Conservation (phyloP, 2,888 invertebrate genomes). For the Calliscelio sp. region DNA sequence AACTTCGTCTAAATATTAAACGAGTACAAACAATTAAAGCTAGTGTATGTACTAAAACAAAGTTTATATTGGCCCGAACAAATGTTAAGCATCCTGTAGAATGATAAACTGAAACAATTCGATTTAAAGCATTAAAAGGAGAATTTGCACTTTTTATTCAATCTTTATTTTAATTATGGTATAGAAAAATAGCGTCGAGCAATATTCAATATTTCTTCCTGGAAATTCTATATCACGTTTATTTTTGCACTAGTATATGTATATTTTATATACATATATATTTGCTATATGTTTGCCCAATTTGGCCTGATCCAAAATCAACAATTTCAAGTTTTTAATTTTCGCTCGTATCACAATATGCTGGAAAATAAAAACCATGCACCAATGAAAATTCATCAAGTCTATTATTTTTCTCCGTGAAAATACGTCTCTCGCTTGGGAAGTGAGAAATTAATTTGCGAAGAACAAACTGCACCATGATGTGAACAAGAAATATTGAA, state of each 20-base stretch:
- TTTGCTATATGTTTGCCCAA: constrained; percentile 38
- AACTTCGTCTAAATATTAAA: constrained; percentile 44
- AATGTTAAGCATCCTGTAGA: neutral
- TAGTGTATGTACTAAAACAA: neutral
- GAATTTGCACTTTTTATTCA: too few relatives aligned
- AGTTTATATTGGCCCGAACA: constrained; percentile 5
- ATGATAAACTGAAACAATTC: constrained; percentile 1
- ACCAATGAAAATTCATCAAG: constrained; percentile 38
- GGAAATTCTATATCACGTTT: neutral
- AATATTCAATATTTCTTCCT: constrained; percentile 31
- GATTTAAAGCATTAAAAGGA: neutral
- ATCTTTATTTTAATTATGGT: constrained; percentile 29
- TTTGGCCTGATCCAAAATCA: constrained; percentile 50
- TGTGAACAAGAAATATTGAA: neutral
- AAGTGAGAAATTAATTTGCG: neutral
- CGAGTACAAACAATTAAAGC: constrained; percentile 27
- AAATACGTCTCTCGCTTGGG: constrained; percentile 16
- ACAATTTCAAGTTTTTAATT: constrained; percentile 53
- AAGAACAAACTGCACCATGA: neutral
- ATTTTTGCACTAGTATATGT: too few relatives aligned
- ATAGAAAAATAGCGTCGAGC: constrained; percentile 12
- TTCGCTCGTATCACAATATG: constrained; percentile 16
- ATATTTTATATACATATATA: constrained; percentile 35
- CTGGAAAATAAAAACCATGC: neutral
- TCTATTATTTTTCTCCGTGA: constrained; percentile 39